Base-by-base conservation (phyloP, 1,140 invertebrate species). In the Trachymyrmex cornetzi region DNA sequence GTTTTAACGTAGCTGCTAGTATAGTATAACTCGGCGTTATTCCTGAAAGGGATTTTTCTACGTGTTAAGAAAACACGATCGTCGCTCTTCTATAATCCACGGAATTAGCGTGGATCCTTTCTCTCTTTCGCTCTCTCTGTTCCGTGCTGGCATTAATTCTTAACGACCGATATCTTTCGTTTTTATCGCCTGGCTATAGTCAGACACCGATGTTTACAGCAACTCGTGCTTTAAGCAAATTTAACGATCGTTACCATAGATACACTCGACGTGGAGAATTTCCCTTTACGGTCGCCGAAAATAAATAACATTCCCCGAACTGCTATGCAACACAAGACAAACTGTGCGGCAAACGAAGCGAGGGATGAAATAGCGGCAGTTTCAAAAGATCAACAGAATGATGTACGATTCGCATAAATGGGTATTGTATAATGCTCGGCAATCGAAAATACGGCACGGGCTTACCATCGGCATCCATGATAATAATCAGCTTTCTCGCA, bases 201-300 rank as follows among this genome's bases (percentile, higher is more conserved):
- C 34, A 12, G 81, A 63, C 57, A 19, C 34, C 50, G 77, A 88
- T 90, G 86, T 86, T 90, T 74, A 79, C 89, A 88, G 63, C 77
- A 53, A 57, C 69, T 61, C 59, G 22, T 38, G 75, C 53, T 69
- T 86, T 88, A 90, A 90, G 77, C 59, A 86, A 90, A 88, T 90
- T 90, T 90, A 88, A 90, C 69, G 89, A 90, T 90, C 86, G 89
- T 90, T 90, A 88, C 89, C 48, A 71, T 74, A 77, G 80, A 90
- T 90, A 90, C 59, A 88, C 63, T 80, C 61, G 38, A 48, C 27
- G 72, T n/a, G 4, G 57, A 72, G 75, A 85, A 77, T 90, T 87
- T 75, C 48, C 64, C 71, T 87, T 90, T 85, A 90, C 86, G 88
- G 72, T 85, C 75, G 69, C 57, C 69, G 55, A 82, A 86, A 87